phyloP scores from a whole-genome alignment of 1,140 invertebrate genomes.

The Neuroterus valhalla region DNA sequence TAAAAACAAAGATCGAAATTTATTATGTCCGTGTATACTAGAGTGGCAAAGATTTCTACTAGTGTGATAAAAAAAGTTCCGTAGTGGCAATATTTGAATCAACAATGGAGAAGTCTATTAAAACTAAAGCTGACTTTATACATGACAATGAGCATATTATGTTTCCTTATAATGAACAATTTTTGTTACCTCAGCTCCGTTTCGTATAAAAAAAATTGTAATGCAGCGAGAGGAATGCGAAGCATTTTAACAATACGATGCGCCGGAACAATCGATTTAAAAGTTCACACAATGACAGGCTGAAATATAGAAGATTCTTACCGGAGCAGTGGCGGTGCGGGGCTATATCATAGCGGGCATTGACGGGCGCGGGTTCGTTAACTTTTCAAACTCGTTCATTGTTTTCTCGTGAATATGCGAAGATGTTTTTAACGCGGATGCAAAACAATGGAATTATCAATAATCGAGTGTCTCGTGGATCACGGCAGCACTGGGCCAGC shows the following conservation, averaged over 20 bases:
- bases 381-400: conserved; percentile 24
- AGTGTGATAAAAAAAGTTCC: too few species aligned
- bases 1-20: too few species aligned
- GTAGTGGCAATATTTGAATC: too few species aligned
- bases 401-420: conserved; percentile 21
- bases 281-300: conserved; percentile 17
- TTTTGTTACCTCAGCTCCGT: background rate
- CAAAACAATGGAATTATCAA: conserved; percentile 29
- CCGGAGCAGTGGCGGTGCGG: background rate
- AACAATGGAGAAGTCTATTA: too few species aligned
- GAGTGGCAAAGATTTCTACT: too few species aligned
- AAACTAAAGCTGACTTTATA: too few species aligned
- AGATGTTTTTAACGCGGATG: conserved; percentile 29
- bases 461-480: conserved; percentile 26
- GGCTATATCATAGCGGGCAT: conserved; percentile 22
- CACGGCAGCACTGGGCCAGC: background rate
- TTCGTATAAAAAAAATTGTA: background rate
- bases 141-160: too few species aligned
- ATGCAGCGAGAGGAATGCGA: background rate
- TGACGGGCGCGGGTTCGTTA: conserved; percentile 12
- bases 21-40: too few species aligned
- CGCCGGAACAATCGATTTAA: conserved; percentile 23
- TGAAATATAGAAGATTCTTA: conserved; percentile 30
- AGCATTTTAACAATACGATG: background rate
- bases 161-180: background rate